Base-by-base conservation (phyloP, 1,140 invertebrate genomes). In the Megalonaias nervosa region DNA sequence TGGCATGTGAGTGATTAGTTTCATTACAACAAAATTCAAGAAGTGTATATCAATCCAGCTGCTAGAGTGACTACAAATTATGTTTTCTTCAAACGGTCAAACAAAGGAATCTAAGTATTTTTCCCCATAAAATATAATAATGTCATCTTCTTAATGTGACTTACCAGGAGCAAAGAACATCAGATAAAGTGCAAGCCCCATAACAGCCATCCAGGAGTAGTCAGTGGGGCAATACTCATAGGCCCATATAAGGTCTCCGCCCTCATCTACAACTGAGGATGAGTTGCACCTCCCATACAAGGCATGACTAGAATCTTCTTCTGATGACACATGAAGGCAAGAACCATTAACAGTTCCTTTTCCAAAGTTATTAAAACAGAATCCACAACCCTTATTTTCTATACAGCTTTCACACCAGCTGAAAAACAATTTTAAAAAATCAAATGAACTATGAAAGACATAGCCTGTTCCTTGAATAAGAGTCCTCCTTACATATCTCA, bases 131-230 rank as follows among this genome's bases (percentile, higher is more conserved):
- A 11, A 48, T 48, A 11, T 48, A 48, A 48, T 11, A 48, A 48
- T 48, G 11, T 48, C 38, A 48, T 48, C 38, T 6, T 48, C 16
- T 23, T 16, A 15, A 38, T 17, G 9, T 48, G 59, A 76, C 81
- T 67, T 82, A 92, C 92, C 92, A 81, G 92, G 92, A 55, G 92
- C 91, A 88, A 93, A 93, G 78, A 90, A 93, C 81, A 93, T 87
- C 17, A 93, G 85, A 77, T 93, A 93, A 0, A 92, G 19, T 11
- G 88, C 83, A 4, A 93, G 82, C 9, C 92, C 93, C 9, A 91
- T 48, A 13, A 93, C 86, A 15, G 90, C 90, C 77, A 93, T 87
- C 92, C 92, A 93, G 0, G 91, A 86, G 76, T 92, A 92, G 21
- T 84, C 31, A 4, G 91, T 91, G 1, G 93, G 93, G 82, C 93